phyloP scores from a whole-genome alignment of 2,888 invertebrate species.

The Lithophane ornitopus region DNA sequence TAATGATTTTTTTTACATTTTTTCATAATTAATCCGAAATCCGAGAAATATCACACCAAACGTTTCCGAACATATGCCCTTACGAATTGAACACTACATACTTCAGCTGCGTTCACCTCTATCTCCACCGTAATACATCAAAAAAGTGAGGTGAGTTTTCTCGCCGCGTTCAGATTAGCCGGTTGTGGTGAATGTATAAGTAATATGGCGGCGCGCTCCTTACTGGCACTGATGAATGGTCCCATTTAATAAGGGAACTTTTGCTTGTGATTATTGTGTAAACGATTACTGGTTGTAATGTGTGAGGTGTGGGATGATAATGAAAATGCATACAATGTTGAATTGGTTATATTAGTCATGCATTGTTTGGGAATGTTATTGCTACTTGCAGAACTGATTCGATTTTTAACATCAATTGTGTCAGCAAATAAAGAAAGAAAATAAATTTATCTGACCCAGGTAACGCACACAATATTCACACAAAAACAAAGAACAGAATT shows the following conservation, averaged over 20 bases:
- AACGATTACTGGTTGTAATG: slow-evolving; percentile 28
- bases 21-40: neutral
- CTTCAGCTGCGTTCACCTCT: slow-evolving; percentile 37
- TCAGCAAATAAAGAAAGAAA: neutral
- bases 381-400: too few relatives aligned
- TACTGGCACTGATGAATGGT: slow-evolving; percentile 82
- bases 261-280: slow-evolving; percentile 50
- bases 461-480: too few relatives aligned
- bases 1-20: neutral
- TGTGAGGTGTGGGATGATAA: slow-evolving; percentile 16
- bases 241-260: slow-evolving; percentile 56
- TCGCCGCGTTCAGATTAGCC: slow-evolving; percentile 72
- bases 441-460: too few relatives aligned
- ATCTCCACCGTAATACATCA: slow-evolving; percentile 68
- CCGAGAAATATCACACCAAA: neutral
- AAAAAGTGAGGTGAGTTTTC: slow-evolving; percentile 70
- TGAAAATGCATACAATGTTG: neutral
- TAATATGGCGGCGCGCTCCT: slow-evolving; percentile 72
- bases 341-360: slow-evolving; percentile 1
- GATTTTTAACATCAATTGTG: neutral
- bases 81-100: slow-evolving; percentile 8
- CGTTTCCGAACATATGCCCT: neutral
- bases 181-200: slow-evolving; percentile 81
- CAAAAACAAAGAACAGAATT: too few relatives aligned
- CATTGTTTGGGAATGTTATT: neutral